Evolutionary conservation across 2,888 invertebrate genomes (phyloP), one percentile per base, ranked within the genome.

Genomic region (Polyploca ridens): DNA sequence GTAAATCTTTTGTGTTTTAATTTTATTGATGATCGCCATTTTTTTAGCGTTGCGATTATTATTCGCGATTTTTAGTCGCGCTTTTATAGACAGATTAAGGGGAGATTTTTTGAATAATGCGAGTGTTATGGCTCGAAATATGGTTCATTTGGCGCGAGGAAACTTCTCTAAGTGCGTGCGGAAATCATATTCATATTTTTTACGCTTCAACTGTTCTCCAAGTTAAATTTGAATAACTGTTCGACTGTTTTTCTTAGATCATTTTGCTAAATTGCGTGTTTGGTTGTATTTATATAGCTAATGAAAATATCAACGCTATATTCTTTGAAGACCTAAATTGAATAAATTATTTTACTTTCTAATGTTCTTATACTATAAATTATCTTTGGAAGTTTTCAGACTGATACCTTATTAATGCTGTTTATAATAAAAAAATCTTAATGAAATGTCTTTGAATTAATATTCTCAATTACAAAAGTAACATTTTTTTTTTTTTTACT

Each of bases 151-250:
- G 93, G 90, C 88, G 88, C 88, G 85, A 81, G 76, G 83, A 88
- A 91, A 90, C 87, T 91, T 91, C 78, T 83, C 79, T 83, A 87
- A 89, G 89, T 89, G 87, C 90, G 90, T 87, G 83, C 85, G 87
- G 85, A 90, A 92, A 92, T 92, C 91, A 88, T 93, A 93, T 93
- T 93, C 93, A 92, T 93, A 91, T 92, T 93, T 93, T 91, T 93
- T 91, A 85, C 91, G 87, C 89, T 88, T 90, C 90, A 90, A 92
- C 90, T 91, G 92, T 81, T 91, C 86, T 75, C 82, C 84, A 85
- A 86, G 84, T 71, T 63, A 74, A 80, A 92, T 93, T 93, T 92
- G 90, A 92, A 93, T 93, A 91, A 91, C 19, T 44, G 41, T 14
- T 5, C 13, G 35, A 58, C 6, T 58, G 33, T 58, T n/a, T 33